These are phyloP conservation scores for Spodoptera exigua DNA, from an alignment of 2,888 invertebrate genomes.

Conservation along the genomic window DNA sequence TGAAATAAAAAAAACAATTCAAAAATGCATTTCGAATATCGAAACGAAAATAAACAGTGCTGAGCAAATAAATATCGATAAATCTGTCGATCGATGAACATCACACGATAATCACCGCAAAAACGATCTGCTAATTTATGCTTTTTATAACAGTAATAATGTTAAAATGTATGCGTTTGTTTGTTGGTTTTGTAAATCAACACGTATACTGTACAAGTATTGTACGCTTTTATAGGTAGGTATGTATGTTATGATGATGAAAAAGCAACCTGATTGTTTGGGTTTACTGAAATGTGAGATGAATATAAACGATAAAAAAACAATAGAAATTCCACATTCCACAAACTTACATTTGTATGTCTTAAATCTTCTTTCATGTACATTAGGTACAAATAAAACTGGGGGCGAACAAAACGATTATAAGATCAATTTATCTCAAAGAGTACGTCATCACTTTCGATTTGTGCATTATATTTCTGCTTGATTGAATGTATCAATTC, in stretches of 20 bases:
- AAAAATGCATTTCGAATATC: conserved; percentile 27
- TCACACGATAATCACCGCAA: conserved; percentile 30
- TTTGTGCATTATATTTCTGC: conserved; percentile 24
- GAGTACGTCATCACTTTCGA: conserved; percentile 2
- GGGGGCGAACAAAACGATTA: neutral
- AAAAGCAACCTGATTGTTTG: too few species aligned
- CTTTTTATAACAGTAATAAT: conserved; percentile 10
- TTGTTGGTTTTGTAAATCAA: conserved; percentile 11
- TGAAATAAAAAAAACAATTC: conserved; percentile 5
- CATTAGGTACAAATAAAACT: conserved; percentile 1
- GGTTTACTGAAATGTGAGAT: too few species aligned
- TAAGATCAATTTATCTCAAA: conserved; percentile 31
- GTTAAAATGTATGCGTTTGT: conserved; percentile 1
- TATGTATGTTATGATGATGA: too few species aligned
- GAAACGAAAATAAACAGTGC: conserved; percentile 58
- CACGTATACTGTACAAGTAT: too few species aligned
- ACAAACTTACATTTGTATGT: too few species aligned
- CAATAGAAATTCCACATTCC: too few species aligned
- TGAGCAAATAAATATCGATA: conserved; percentile 64
- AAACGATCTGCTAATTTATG: conserved; percentile 38
- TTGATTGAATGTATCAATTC: conserved; percentile 17
- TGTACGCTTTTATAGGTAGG: too few species aligned
- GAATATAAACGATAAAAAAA: too few species aligned
- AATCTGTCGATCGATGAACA: conserved; percentile 57
- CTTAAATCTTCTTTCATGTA: too few species aligned